These are phyloP conservation scores for Knipowitschia caucasica DNA, from an alignment of 2,797 vertebrate species.

Conservation along the genomic window DNA sequence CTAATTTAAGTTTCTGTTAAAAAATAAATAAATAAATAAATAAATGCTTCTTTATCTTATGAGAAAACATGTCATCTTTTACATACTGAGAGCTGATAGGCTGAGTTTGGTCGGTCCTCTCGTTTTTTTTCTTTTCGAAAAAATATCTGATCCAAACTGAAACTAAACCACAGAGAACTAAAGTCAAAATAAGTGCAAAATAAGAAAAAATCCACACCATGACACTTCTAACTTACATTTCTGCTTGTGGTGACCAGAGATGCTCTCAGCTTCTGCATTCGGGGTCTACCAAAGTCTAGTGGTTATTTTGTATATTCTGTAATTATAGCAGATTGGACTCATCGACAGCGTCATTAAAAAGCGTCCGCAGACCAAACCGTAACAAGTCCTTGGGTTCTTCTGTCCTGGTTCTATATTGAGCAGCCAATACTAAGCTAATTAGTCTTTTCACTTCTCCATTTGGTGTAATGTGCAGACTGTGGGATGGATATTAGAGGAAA, in stretches of 20 bases:
- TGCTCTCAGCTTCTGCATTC: conserved; percentile 13
- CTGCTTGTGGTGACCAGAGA: conserved; percentile 42
- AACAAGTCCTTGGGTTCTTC: not conserved
- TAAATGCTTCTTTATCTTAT: too few species aligned
- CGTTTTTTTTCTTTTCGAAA: too few species aligned
- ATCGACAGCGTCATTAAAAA: not conserved
- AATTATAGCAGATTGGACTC: not conserved
- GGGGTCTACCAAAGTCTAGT: not conserved
- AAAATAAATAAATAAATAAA: too few species aligned
- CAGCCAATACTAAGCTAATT: conserved; percentile 23
- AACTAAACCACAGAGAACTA: too few species aligned
- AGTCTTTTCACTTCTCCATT: not conserved
- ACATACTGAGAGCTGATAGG: too few species aligned
- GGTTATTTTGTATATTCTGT: not conserved
- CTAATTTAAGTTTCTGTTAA: too few species aligned
- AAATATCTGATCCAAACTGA: too few species aligned
- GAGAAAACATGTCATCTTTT: too few species aligned
- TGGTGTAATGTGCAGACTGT: not conserved
- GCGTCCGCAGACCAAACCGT: not conserved
- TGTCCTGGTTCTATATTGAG: conserved; percentile 5
- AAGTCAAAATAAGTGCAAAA: too few species aligned
- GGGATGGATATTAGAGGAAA: too few species aligned
- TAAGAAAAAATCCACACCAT: conserved; percentile 23
- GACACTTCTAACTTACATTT: conserved; percentile 23
- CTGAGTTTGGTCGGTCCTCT: too few species aligned